A percentile compares a stretch with the other conserved stretches of the same genome.
These are phyloP conservation scores for Rotaria magnacalcarata DNA, from an alignment of 2,888 invertebrate species.

Conservation along the genomic window DNA sequence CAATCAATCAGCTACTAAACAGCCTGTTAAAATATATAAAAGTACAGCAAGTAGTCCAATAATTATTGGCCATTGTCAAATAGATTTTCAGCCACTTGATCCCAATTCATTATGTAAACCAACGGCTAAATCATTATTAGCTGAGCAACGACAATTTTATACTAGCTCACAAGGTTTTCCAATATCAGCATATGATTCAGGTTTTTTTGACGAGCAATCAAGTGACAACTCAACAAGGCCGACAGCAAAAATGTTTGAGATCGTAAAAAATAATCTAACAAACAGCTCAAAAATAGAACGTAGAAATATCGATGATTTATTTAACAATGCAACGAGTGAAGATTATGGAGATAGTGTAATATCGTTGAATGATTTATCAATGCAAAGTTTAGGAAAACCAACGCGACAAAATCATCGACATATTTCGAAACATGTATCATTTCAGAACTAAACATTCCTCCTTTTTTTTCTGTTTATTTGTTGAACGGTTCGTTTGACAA, in stretches of 20 bases:
- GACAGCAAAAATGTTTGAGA: background rate
- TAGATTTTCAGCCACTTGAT: background rate
- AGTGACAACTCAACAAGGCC: background rate
- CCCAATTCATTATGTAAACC: background rate
- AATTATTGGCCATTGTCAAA: constrained; percentile 20
- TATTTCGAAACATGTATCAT: background rate
- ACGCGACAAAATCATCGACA: background rate
- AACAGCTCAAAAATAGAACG: too few species aligned
- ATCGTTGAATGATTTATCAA: background rate
- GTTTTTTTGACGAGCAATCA: background rate
- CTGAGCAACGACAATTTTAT: constrained; percentile 7
- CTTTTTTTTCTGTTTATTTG: background rate
- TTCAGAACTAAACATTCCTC: background rate
- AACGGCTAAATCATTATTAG: background rate
- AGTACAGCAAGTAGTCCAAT: background rate
- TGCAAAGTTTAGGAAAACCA: background rate
- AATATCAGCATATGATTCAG: background rate
- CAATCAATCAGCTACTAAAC: background rate
- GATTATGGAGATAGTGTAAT: too few species aligned
- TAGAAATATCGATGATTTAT: too few species aligned
- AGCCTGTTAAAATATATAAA: background rate
- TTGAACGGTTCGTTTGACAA: background rate
- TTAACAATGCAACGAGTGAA: too few species aligned
- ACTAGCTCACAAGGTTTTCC: background rate
- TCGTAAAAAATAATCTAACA: too few species aligned